These are phyloP conservation scores for Ormyrus labotus DNA, from an alignment of 2,888 invertebrate species.

Conservation along the genomic window DNA sequence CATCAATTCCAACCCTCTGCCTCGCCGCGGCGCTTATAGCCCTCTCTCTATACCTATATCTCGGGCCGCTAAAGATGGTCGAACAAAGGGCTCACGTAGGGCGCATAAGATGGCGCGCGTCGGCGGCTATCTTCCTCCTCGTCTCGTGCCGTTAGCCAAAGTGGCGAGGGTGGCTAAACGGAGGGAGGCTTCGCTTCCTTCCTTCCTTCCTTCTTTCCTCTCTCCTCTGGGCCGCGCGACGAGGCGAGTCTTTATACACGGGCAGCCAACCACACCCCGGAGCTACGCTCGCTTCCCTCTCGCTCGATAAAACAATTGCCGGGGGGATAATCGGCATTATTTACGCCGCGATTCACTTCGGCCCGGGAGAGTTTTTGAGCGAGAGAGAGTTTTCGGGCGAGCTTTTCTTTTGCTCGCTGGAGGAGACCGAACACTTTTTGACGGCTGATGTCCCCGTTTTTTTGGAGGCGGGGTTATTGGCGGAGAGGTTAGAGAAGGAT, in stretches of 20 bases:
- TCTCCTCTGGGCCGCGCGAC: neutral
- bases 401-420: no score
- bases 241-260: slow-evolving; percentile 16
- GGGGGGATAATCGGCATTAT: slow-evolving; percentile 75
- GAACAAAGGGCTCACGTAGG: slow-evolving; percentile 13
- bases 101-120: slow-evolving; percentile 48
- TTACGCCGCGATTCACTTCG: slow-evolving; percentile 73
- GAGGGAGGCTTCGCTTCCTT: slow-evolving; percentile 17
- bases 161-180: neutral
- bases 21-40: neutral
- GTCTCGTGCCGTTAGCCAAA: neutral
- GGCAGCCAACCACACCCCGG: neutral
- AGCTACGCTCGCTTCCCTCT: slow-evolving; percentile 54
- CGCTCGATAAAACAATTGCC: slow-evolving; percentile 75
- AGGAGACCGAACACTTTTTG: no score
- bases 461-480: no score
- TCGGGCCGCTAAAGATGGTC: slow-evolving; percentile 12
- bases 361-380: slow-evolving; percentile 51
- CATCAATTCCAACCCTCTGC: no score
- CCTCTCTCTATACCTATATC: neutral
- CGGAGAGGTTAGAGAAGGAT: no score
- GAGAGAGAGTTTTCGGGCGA: no score
- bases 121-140: slow-evolving; percentile 23
- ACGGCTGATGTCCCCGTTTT: no score
- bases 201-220: slow-evolving; percentile 38